Evolutionary conservation across 2,113 vertebrate genomes (phyloP).

Genomic region (Tyto alba): DNA sequence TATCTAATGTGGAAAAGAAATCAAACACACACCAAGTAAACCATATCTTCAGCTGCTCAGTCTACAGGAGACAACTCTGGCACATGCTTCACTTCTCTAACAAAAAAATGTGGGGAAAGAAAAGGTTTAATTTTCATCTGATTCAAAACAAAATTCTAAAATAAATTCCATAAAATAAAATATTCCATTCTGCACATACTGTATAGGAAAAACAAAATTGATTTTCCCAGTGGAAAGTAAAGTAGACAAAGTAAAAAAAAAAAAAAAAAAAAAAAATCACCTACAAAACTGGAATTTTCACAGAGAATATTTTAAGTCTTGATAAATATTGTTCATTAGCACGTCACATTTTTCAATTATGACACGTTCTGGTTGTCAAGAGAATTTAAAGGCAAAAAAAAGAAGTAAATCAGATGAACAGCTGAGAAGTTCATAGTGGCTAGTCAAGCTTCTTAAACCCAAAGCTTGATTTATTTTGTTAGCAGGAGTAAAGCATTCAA

Average conservation of each 20-base stretch:
- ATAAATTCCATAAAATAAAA: background rate
- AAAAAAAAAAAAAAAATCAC: background rate
- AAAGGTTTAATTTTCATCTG: background rate
- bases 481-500: background rate
- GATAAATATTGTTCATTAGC: background rate
- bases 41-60: background rate
- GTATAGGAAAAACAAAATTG: background rate
- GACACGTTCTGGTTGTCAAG: background rate
- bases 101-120: background rate
- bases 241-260: background rate
- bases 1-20: background rate
- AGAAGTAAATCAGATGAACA: background rate
- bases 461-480: background rate
- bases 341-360: background rate
- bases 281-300: background rate
- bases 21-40: background rate
- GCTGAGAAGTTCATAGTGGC: background rate
- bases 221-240: background rate
- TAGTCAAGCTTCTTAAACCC: background rate
- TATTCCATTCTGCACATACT: background rate
- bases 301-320: background rate
- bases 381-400: background rate
- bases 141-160: background rate
- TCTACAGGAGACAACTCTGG: background rate
- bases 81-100: background rate